Conservation (phyloP, 2,888 invertebrate species). For the Kryphioiulus occultus region DNA sequence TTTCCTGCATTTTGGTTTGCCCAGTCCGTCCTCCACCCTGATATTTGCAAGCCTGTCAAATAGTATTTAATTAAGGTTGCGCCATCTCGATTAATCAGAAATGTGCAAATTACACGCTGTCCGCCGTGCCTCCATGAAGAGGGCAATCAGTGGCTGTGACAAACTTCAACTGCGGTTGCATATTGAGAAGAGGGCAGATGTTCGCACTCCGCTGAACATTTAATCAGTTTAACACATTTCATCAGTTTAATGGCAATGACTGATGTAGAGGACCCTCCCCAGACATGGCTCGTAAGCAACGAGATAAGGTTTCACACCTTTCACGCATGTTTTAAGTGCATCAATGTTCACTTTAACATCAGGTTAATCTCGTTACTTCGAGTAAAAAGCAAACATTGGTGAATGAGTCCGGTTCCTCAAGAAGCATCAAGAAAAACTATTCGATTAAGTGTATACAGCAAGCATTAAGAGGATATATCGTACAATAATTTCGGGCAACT, state of each 20-base stretch:
- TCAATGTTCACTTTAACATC: neutral
- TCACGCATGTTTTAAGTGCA: neutral
- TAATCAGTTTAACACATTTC: conserved; percentile 38
- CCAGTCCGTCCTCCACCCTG: neutral
- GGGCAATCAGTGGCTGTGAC: conserved; percentile 27
- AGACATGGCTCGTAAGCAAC: conserved; percentile 29
- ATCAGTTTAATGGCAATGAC: conserved; percentile 28
- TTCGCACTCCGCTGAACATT: conserved; percentile 20
- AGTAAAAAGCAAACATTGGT: neutral
- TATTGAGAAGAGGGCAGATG: conserved; percentile 36
- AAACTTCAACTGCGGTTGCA: conserved; percentile 27
- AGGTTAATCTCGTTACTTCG: neutral
- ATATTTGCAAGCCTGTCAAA: neutral
- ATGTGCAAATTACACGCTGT: neutral
- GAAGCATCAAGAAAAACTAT: neutral
- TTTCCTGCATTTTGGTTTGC: neutral
- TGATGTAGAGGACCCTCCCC: conserved; percentile 7
- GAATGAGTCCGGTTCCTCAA: neutral
- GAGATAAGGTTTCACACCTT: neutral
- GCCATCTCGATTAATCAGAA: conserved; percentile 1
- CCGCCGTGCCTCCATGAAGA: neutral
- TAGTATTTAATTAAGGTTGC: neutral
- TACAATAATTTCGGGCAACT: neutral
- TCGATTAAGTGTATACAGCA: neutral
- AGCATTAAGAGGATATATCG: neutral